Conservation (phyloP, 2,797 vertebrate genomes). For the Typhlichthys eigenmanni region DNA sequence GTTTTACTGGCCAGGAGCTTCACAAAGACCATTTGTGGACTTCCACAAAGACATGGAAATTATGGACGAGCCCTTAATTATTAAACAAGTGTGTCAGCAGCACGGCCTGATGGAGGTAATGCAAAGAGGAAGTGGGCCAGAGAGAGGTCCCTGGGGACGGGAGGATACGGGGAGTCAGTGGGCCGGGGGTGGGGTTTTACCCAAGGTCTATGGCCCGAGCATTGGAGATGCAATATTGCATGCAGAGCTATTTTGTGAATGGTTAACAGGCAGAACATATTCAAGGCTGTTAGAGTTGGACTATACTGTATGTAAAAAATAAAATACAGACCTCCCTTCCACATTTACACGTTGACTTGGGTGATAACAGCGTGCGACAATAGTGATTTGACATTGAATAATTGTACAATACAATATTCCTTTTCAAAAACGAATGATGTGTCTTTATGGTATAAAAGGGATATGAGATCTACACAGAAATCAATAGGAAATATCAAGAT, state of each 20-base stretch:
- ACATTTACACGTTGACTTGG: too few species aligned
- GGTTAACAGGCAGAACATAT: conserved; percentile 48
- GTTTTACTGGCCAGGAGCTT: conserved; percentile 68
- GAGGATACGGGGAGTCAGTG: conserved; percentile 49
- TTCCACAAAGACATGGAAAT: conserved; percentile 76
- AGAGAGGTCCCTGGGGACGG: conserved; percentile 59
- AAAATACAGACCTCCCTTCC: too few species aligned
- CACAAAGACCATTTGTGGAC: conserved; percentile 73
- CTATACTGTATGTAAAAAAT: conserved; percentile 2
- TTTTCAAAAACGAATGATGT: conserved; percentile 13
- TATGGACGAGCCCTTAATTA: conserved; percentile 80
- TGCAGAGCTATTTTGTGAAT: conserved; percentile 55
- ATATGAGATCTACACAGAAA: conserved; percentile 61
- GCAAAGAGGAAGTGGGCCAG: conserved; percentile 77
- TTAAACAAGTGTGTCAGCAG: conserved; percentile 83
- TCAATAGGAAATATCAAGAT: conserved; percentile 67
- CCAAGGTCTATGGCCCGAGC: conserved; percentile 51
- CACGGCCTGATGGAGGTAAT: conserved; percentile 80
- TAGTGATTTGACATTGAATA: conserved; percentile 52
- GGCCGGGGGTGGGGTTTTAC: conserved; percentile 45
- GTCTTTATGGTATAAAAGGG: conserved; percentile 52
- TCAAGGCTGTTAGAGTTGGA: conserved; percentile 33
- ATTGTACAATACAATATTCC: conserved; percentile 40
- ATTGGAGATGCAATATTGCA: conserved; percentile 65
- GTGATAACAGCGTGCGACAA: background rate